A percentile compares a stretch with the other conserved stretches of the same genome.
These are phyloP conservation scores for Tinamus guttatus DNA, from an alignment of 2,113 vertebrate species.

Conservation along the genomic window DNA sequence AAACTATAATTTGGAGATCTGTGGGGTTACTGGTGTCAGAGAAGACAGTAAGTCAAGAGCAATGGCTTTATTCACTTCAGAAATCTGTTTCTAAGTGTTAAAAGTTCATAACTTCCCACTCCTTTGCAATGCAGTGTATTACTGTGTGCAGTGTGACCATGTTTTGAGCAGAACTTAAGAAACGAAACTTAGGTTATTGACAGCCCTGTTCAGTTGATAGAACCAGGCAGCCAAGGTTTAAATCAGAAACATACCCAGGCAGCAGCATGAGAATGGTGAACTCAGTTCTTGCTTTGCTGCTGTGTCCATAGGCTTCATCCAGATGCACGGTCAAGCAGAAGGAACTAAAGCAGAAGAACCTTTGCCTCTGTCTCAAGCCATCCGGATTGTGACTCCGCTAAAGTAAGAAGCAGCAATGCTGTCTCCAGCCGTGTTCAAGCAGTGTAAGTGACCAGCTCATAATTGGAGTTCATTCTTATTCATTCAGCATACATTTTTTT, in stretches of 20 bases:
- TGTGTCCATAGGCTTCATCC: not conserved
- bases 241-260: not conserved
- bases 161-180: not conserved
- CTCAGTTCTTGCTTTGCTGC: not conserved
- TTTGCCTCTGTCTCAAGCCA: not conserved
- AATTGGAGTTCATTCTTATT: conserved; percentile 35
- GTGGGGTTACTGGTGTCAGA: not conserved
- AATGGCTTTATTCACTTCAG: not conserved
- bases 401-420: not conserved
- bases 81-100: not conserved
- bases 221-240: not conserved
- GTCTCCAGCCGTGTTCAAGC: conserved; percentile 5
- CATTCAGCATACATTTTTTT: not conserved
- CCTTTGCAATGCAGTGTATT: not conserved
- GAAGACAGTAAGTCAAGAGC: not conserved
- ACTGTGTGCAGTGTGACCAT: not conserved
- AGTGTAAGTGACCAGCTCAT: not conserved
- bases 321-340: not conserved
- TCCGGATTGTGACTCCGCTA: not conserved
- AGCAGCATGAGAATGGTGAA: not conserved
- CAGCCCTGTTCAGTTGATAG: not conserved
- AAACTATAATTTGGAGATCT: not conserved
- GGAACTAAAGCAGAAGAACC: not conserved
- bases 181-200: not conserved
- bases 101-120: not conserved